Evolutionary conservation across 1,140 invertebrate genomes (phyloP).

Genomic region (Myzus persicae): DNA sequence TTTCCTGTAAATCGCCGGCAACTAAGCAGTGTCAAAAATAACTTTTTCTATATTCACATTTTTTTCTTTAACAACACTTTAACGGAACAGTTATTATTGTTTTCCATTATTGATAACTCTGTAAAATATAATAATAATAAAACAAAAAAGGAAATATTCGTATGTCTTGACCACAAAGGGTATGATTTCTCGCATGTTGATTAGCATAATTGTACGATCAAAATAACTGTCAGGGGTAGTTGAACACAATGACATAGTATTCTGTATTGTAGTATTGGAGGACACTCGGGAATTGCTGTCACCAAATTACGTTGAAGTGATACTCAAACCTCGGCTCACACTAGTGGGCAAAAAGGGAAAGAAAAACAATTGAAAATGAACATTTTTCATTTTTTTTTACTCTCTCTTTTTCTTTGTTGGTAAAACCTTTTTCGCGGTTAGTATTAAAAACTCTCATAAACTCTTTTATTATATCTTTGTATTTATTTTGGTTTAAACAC

Average conservation of each 20-base stretch:
- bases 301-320: background rate
- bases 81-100: background rate
- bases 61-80: background rate
- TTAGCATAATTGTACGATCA: background rate
- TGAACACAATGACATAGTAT: background rate
- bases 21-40: background rate
- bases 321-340: background rate
- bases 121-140: background rate
- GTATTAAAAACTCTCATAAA: background rate
- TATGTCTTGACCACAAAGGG: background rate
- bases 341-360: background rate
- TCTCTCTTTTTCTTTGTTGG: background rate
- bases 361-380: background rate
- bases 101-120: background rate
- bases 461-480: background rate
- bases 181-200: background rate
- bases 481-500: background rate
- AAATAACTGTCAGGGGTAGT: background rate
- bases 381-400: background rate
- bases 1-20: background rate
- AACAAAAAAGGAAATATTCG: background rate
- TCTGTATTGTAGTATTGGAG: constrained; percentile 5
- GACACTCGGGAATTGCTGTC: background rate
- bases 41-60: background rate
- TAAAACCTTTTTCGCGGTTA: background rate